phyloP scores from a whole-genome alignment of 2,888 invertebrate species.

The Carpatolechia fugitivella region DNA sequence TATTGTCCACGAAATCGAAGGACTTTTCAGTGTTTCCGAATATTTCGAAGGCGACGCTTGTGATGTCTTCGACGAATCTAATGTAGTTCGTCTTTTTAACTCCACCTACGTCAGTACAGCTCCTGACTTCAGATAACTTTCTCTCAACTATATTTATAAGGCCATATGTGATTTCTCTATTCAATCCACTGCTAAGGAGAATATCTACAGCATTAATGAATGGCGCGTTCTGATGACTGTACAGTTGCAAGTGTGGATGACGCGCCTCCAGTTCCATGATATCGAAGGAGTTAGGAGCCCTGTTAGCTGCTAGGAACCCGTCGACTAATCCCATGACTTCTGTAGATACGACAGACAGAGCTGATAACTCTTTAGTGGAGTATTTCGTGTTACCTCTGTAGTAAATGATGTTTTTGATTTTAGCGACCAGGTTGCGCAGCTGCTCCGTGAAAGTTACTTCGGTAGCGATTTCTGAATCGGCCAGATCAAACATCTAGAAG shows the following conservation, averaged over 20 bases:
- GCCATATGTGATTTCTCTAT: constrained; percentile 73
- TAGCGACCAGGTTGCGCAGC: constrained; percentile 73
- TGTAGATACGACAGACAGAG: constrained; percentile 78
- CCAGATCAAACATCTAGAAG: constrained; percentile 84
- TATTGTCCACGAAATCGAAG: constrained; percentile 64
- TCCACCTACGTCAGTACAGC: constrained; percentile 59
- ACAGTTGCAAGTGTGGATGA: constrained; percentile 69
- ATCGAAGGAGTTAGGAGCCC: constrained; percentile 71
- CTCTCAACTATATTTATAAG: constrained; percentile 72
- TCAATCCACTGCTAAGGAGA: constrained; percentile 68
- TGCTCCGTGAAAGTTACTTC: constrained; percentile 86
- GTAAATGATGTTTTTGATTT: constrained; percentile 71
- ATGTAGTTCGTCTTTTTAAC: constrained; percentile 72
- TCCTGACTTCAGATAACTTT: constrained; percentile 69
- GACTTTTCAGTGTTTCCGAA: constrained; percentile 70
- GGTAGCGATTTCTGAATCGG: constrained; percentile 81
- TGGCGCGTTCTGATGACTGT: constrained; percentile 71
- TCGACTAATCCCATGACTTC: constrained; percentile 81
- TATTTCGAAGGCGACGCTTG: constrained; percentile 72
- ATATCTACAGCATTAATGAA: constrained; percentile 74
- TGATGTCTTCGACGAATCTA: constrained; percentile 70
- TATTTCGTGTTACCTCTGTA: constrained; percentile 67
- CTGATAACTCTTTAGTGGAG: constrained; percentile 76
- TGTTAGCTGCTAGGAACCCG: constrained; percentile 75
- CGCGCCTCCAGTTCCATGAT: constrained; percentile 66